Evolutionary conservation across 2,113 vertebrate genomes (phyloP).

Genomic region (Gobio gobio): DNA sequence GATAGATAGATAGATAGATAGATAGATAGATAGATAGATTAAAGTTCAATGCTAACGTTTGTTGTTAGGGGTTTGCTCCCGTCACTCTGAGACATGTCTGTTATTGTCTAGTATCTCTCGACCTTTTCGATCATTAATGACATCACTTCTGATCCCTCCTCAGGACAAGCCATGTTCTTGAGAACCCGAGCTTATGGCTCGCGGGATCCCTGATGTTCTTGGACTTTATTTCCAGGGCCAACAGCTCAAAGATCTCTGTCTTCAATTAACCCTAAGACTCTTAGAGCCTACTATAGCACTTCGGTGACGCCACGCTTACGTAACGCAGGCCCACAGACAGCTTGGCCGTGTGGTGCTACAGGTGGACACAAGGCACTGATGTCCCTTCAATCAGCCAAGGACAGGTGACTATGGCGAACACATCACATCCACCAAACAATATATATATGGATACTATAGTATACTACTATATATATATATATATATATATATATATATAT

Average conservation of each 20-base stretch:
- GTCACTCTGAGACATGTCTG: not conserved
- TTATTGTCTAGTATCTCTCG: not conserved
- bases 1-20: no score
- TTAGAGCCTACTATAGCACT: slow-evolving; percentile 65
- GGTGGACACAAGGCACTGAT: not conserved
- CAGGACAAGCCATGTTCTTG: slow-evolving; percentile 21
- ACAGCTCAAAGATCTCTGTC: slow-evolving; percentile 59
- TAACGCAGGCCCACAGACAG: slow-evolving; percentile 55
- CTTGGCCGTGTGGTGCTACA: not conserved
- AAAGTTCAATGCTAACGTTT: no score
- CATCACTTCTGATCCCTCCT: slow-evolving; percentile 34
- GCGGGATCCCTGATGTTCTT: slow-evolving; percentile 50
- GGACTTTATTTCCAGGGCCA: slow-evolving; percentile 63
- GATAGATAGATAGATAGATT: no score
- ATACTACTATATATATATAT: no score
- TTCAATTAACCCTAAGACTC: slow-evolving; percentile 74
- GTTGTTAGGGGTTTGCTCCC: not conserved
- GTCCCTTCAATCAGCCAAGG: not conserved
- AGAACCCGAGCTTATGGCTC: slow-evolving; percentile 32
- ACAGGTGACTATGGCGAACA: slow-evolving; percentile 3
- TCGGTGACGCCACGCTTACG: slow-evolving; percentile 55
- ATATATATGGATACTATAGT: no score
- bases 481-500: no score
- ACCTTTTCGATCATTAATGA: not conserved
- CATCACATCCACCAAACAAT: not conserved